Base-by-base conservation (phyloP, 2,888 invertebrate genomes). In the Agrypnus murinus region DNA sequence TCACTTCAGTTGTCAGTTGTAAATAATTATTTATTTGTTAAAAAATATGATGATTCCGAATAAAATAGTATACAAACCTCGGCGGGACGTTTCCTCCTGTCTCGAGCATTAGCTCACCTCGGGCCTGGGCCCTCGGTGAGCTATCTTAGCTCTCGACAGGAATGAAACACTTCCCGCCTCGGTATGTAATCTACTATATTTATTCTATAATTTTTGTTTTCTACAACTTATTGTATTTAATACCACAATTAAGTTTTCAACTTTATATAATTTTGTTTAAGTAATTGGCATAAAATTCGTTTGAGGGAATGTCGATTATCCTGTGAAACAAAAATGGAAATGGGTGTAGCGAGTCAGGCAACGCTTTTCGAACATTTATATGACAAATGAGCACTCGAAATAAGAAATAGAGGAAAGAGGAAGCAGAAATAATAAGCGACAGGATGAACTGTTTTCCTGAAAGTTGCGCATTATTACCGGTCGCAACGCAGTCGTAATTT, bases 371-470 rank as follows among this genome's bases (percentile, higher is more conserved):
- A 74, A 63, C 73, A 76, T 76, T 76, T 76, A 74, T 76, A 74
- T 75, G 74, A 74, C 69, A 75, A 75, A 76, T 71, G 75, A 72
- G 74, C 71, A 68, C 70, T 70, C 64, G 58, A 67, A 73, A 69
- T 67, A 70, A 66, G 73, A 66, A 72, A 64, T 65, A 63, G 66
- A 65, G 74, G 65, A 64, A 74, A 74, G 67, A 71, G 76, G 76
- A 77, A 78, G 71, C 74, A 74, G 73, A 78, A 77, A 79, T 78
- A 79, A 79, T 78, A 79, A 79, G 74, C 73, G 75, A 72, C 69
- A 76, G 72, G 78, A 78, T 77, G 77, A 78, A 75, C 72, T 76
- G 78, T 77, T 75, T 78, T 72, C 77, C 75, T 75, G 73, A 59
- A 72, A 75, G 72, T 73, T 73, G 69, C 64, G 69, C 64, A 74